Conservation (phyloP, 2,797 vertebrate genomes). For the Etheostoma perlongum region DNA sequence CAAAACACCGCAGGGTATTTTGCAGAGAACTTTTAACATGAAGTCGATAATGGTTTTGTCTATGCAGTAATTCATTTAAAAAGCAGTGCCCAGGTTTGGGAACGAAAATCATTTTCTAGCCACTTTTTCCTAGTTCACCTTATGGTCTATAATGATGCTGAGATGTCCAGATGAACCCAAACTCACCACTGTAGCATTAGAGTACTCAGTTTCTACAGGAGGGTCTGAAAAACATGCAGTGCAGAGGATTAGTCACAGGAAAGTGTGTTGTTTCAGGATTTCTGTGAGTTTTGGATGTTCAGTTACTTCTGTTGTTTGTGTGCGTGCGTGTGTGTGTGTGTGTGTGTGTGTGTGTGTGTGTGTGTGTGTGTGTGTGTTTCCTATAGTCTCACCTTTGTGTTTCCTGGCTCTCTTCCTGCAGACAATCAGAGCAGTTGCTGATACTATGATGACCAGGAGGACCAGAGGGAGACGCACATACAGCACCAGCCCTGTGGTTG, state of each 20-base stretch:
- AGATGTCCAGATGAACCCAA: background rate
- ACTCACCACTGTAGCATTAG: background rate
- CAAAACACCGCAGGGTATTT: no score
- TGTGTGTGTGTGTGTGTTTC: background rate
- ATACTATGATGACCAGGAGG: background rate
- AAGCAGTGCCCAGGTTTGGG: no score
- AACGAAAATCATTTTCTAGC: no score
- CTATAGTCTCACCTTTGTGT: slow-evolving; percentile 21
- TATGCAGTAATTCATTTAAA: no score
- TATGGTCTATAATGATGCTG: background rate
- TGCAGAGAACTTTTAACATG: no score
- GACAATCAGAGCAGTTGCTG: slow-evolving; percentile 11
- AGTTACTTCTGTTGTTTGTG: background rate
- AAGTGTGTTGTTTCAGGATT: no score
- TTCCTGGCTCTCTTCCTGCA: slow-evolving; percentile 7
- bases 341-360: no score
- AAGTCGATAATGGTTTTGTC: no score
- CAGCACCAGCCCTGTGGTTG: background rate
- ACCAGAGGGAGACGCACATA: slow-evolving; percentile 11
- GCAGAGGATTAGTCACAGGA: background rate
- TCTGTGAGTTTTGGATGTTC: no score
- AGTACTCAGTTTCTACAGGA: fast-evolving
- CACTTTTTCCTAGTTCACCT: no score
- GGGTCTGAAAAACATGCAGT: slow-evolving; percentile 22
- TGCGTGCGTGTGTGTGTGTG: background rate